Evolutionary conservation across 1,140 invertebrate genomes (phyloP).

Genomic region (Lordiphosa collinella): DNA sequence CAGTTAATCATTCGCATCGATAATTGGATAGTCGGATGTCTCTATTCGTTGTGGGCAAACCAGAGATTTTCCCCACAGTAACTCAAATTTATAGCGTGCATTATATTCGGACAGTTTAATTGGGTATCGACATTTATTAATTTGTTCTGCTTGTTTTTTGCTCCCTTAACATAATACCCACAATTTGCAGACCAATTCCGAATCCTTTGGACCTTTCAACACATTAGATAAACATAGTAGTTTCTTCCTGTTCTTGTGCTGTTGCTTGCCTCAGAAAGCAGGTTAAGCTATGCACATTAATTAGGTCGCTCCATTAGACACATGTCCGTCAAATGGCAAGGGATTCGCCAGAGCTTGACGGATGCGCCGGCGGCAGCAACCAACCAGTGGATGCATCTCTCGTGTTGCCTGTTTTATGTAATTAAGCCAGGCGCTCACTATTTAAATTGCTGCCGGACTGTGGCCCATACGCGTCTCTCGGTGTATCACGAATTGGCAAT

Average conservation of each 20-base stretch:
- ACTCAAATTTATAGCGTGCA: slow-evolving; percentile 62
- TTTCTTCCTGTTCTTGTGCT: slow-evolving; percentile 6
- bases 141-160: slow-evolving; percentile 27
- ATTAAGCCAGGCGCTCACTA: slow-evolving; percentile 74
- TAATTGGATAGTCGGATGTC: slow-evolving; percentile 50
- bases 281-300: slow-evolving; percentile 54
- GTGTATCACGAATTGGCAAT: slow-evolving; percentile 73
- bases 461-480: slow-evolving; percentile 27
- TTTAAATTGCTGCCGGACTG: slow-evolving; percentile 59
- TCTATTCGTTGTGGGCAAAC: slow-evolving; percentile 37
- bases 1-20: slow-evolving; percentile 38
- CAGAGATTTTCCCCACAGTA: slow-evolving; percentile 1
- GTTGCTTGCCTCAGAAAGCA: slow-evolving; percentile 3
- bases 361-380: slow-evolving; percentile 38
- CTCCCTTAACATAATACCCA: slow-evolving; percentile 20
- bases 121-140: slow-evolving; percentile 72
- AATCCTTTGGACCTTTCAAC: slow-evolving; percentile 53
- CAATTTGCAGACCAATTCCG: slow-evolving; percentile 29
- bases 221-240: slow-evolving; percentile 44
- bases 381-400: slow-evolving; percentile 8
- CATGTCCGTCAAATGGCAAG: slow-evolving; percentile 57
- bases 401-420: slow-evolving; percentile 60
- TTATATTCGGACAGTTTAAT: slow-evolving; percentile 68
- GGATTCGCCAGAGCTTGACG: slow-evolving; percentile 13
- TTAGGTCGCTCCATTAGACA: slow-evolving; percentile 69